phyloP scores from a whole-genome alignment of 2,888 invertebrate species.

The Parelbella ahira region DNA sequence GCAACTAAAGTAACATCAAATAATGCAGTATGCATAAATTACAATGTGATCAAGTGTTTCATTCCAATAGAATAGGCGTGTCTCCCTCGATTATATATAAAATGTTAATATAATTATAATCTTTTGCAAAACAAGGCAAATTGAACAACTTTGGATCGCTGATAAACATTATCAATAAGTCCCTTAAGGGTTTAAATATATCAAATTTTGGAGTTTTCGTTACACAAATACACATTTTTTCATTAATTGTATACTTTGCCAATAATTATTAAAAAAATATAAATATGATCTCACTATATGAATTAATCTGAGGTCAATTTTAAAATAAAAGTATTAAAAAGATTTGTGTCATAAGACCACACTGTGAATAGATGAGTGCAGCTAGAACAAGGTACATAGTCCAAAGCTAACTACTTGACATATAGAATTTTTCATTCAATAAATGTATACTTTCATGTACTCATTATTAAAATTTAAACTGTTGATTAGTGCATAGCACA shows the following conservation, averaged over 20 bases:
- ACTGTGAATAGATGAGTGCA: no score
- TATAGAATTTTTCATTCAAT: no score
- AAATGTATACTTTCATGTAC: no score
- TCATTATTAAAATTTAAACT: no score
- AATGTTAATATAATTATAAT: conserved; percentile 9
- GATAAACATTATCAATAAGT: conserved; percentile 5
- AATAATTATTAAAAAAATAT: conserved; percentile 41
- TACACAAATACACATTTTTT: conserved; percentile 31
- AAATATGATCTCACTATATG: conserved; percentile 44
- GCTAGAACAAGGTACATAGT: no score
- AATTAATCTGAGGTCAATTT: conserved; percentile 37
- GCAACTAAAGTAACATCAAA: conserved; percentile 17
- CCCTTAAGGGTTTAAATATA: conserved; percentile 2
- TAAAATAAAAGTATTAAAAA: conserved; percentile 26
- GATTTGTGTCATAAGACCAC: conserved; percentile 21
- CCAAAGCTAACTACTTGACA: no score
- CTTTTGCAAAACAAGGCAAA: conserved; percentile 9
- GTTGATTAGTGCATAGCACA: no score
- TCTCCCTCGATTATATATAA: conserved; percentile 1
- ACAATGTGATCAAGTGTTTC: background rate
- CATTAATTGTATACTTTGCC: conserved; percentile 33
- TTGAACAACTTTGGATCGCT: conserved; percentile 20
- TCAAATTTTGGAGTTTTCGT: conserved; percentile 28
- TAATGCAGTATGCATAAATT: no score
- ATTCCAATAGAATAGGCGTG: background rate